Evolutionary conservation across 2,113 vertebrate species (phyloP).

Genomic region (Dolichotis patagonum): DNA sequence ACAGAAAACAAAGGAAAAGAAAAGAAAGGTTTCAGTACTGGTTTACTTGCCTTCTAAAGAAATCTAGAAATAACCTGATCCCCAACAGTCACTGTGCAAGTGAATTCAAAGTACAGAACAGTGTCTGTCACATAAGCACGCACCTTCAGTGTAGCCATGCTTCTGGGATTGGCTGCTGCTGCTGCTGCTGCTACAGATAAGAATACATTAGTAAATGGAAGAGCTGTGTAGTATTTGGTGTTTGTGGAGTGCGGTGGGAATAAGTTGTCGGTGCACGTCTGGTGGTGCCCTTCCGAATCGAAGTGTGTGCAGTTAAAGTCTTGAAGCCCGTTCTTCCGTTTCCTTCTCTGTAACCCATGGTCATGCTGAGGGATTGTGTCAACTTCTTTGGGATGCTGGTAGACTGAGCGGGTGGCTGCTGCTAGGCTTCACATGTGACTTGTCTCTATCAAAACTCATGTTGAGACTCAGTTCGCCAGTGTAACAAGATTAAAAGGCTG

Average conservation of each 20-base stretch:
- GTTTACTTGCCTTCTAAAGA: neutral
- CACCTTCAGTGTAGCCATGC: neutral
- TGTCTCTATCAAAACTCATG: neutral
- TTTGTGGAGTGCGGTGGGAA: neutral
- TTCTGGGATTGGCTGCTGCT: neutral
- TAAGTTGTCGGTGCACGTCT: neutral
- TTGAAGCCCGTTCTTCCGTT: neutral
- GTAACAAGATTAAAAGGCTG: neutral
- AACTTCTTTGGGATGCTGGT: neutral
- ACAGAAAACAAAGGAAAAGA: neutral
- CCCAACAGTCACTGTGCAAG: neutral
- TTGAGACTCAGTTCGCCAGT: neutral
- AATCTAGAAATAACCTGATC: neutral
- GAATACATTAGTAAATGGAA: neutral
- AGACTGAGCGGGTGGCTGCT: neutral
- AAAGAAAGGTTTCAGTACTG: neutral
- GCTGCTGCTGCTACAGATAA: too few species aligned
- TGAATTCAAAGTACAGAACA: neutral
- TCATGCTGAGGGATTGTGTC: neutral
- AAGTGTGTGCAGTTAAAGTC: neutral
- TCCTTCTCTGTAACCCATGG: neutral
- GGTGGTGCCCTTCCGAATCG: neutral
- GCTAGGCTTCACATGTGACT: neutral
- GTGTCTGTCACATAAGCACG: neutral
- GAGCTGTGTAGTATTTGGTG: neutral